Conservation (phyloP, 2,888 invertebrate species). For the Nephrotoma flavescens region DNA sequence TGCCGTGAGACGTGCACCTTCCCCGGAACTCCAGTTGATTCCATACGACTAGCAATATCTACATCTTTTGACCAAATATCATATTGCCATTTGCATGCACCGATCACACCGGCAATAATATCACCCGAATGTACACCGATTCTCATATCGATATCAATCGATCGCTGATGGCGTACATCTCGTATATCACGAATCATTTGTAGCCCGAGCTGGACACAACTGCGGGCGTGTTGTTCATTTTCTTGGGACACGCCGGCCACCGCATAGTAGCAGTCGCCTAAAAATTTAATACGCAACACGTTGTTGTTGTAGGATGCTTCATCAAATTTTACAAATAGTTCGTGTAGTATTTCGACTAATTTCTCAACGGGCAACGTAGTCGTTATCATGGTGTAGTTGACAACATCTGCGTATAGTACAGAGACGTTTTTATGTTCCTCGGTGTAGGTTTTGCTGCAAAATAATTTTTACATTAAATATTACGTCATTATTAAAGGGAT, state of each 20-base stretch:
- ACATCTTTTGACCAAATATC: slow-evolving; percentile 94
- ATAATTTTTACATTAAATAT: neutral
- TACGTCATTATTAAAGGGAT: neutral
- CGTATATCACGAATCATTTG: slow-evolving; percentile 86
- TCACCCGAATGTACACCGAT: slow-evolving; percentile 91
- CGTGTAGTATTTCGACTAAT: slow-evolving; percentile 76
- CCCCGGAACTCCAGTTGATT: slow-evolving; percentile 81
- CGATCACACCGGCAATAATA: slow-evolving; percentile 82
- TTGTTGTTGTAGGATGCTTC: slow-evolving; percentile 67
- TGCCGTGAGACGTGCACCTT: slow-evolving; percentile 75
- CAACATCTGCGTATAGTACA: slow-evolving; percentile 85
- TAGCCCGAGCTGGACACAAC: slow-evolving; percentile 79
- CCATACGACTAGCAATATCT: slow-evolving; percentile 89
- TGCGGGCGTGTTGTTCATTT: slow-evolving; percentile 68
- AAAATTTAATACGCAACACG: slow-evolving; percentile 75
- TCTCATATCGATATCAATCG: slow-evolving; percentile 84
- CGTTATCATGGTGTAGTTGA: slow-evolving; percentile 81
- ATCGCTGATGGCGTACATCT: slow-evolving; percentile 62
- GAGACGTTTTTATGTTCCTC: slow-evolving; percentile 79
- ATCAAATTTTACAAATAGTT: slow-evolving; percentile 83
- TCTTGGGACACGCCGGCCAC: slow-evolving; percentile 75
- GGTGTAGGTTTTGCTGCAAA: slow-evolving; percentile 63
- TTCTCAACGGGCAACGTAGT: slow-evolving; percentile 65
- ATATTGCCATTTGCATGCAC: slow-evolving; percentile 89
- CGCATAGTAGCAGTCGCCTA: slow-evolving; percentile 91